Evolutionary conservation across 2,888 invertebrate genomes (phyloP), one percentile per base, ranked within the genome.

Genomic region (Pristionchus japonicus): DNA sequence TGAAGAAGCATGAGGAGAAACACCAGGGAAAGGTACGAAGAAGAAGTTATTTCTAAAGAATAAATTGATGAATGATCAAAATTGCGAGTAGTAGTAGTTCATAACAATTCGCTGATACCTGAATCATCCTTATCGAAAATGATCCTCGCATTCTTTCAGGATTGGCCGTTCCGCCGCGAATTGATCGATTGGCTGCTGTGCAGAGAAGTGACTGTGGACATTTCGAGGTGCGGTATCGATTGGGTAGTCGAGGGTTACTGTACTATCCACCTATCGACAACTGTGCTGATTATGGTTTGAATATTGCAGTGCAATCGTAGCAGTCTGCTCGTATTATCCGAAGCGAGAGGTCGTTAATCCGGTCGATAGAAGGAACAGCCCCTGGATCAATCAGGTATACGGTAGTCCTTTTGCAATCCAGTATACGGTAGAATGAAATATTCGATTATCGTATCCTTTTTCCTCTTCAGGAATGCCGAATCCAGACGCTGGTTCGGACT

Each of bases 131-230:
- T n/a, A n/a, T n/a, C n/a, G n/a, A n/a, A n/a, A n/a, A n/a, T n/a
- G n/a, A n/a, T 52, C 3, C 17, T 52, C 23, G 52, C 1, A 17
- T 52, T 3, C 7, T 6, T n/a, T 57, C 23, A 77, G 77, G 77
- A 77, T 4, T 77, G 77, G 77, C 77, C 77, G 3, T 77, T 77
- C 27, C 77, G 77, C 34, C 77, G 43, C 43, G 77, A 77, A 20
- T 77, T 77, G 43, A 47, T 77, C n/a, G 77, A 77, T 27, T 77
- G 77, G 77, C 17, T 77, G 43, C 77, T 77, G 77, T 40, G n/a
- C 3, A 77, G 77, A 27, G 43, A 47, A 2, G 43, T 15, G 23
- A 47, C 0, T 11, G 43, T 77, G 77, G 43, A 77, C 13, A 77
- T 77, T 47, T 40, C 77, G 17, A 77, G 77, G 77, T 77, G 47